Base-by-base conservation (phyloP, 2,113 vertebrate species). In the Oenanthe oenanthe region DNA sequence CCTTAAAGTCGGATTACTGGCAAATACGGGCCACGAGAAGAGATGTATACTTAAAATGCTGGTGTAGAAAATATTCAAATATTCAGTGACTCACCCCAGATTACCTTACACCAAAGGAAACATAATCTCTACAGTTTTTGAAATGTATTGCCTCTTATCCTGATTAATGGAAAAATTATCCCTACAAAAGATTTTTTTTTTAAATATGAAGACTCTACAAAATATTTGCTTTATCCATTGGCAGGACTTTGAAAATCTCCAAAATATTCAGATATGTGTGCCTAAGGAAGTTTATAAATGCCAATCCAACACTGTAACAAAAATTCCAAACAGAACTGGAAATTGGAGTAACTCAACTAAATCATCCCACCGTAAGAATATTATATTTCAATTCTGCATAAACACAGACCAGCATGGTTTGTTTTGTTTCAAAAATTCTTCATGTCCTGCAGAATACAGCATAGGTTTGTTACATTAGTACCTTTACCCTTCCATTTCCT, bases 271-370 rank as follows among this genome's bases (percentile, higher is more conserved):
- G 66, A 89, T 81, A 50, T 77, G 73, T 58, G 75, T 73, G 63
- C 78, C 95, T 85, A 89, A 42, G 78, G 72, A 92, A 61, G 91
- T 86, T 96, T 85, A 92, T 43, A 97, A 78, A 94, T 70, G 92
- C 95, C 93, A 97, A 94, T 96, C 93, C 91, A 96, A 97, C 78
- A 82, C 38, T n/a, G 34, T 78, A 86, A 94, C 78, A 95, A 94
- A 95, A 97, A 95, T 51, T 96, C 90, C 92, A 95, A 88, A 93
- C 43, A 68, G 85, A 94, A 95, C 19, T 88, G 74, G 94, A 67
- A 92, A 96, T 96, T 25, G 96, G 94, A 96, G 85, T 95, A 96
- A 93, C 54, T 87, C 84, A 96, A 90, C 58, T 74, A 95, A 92
- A 94, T 67, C 48, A 90, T 53, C 43, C 75, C 92, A 86, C 94